Conservation (phyloP, 2,797 vertebrate species). For the Argya squamiceps region DNA sequence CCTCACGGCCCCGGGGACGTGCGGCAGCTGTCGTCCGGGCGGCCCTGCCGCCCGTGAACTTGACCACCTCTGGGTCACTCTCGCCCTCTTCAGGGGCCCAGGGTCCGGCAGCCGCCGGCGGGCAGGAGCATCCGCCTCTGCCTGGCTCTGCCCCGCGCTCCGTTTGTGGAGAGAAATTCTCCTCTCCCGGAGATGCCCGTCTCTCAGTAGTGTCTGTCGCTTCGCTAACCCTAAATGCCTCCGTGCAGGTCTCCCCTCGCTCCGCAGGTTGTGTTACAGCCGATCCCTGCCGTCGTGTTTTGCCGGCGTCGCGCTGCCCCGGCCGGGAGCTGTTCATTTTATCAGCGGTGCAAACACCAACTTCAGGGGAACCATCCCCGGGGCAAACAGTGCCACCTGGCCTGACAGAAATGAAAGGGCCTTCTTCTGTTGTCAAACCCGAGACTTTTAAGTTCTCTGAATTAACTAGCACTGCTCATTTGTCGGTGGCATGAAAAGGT, state of each 20-base stretch:
- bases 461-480: neutral
- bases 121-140: neutral
- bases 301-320: neutral
- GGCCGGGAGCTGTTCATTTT: neutral
- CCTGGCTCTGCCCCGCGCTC: neutral
- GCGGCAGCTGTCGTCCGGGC: fast-evolving
- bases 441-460: neutral
- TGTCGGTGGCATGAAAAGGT: neutral
- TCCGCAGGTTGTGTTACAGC: fast-evolving
- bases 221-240: neutral
- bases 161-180: neutral
- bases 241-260: neutral
- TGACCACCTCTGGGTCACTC: neutral
- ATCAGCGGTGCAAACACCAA: neutral
- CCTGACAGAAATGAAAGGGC: neutral
- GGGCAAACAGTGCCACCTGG: neutral
- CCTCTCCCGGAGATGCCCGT: neutral
- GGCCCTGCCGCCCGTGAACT: neutral
- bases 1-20: neutral
- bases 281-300: neutral
- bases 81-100: neutral
- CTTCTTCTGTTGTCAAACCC: neutral
- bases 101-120: neutral
- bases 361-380: neutral
- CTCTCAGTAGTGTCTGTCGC: neutral